Evolutionary conservation across 2,888 invertebrate genomes (phyloP).

Genomic region (Lydus trimaculatus): DNA sequence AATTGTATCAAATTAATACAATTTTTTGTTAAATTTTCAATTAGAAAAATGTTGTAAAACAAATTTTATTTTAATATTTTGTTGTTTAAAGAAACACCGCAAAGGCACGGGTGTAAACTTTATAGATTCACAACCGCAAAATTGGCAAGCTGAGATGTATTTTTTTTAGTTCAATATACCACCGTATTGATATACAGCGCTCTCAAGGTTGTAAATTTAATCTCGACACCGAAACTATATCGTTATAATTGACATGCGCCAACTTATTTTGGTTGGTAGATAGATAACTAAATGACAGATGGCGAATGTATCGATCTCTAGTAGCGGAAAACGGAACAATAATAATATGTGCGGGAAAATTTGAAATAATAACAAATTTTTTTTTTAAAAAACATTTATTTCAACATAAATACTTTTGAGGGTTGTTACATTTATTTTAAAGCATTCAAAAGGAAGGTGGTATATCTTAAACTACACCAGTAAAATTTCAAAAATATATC

Average conservation of each 20-base stretch:
- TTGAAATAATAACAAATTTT: neutral
- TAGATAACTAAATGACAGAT: neutral
- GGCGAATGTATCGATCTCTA: constrained; percentile 4
- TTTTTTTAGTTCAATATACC: constrained; percentile 37
- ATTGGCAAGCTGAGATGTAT: constrained; percentile 43
- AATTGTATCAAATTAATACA: too few species aligned
- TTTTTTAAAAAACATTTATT: neutral
- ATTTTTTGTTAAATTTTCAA: neutral
- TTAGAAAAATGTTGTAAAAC: neutral
- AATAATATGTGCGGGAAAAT: neutral
- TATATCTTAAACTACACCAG: too few species aligned
- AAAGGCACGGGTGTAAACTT: constrained; percentile 58
- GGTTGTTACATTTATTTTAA: neutral
- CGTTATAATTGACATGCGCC: constrained; percentile 30
- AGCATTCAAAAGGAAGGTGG: neutral
- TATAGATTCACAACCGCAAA: constrained; percentile 38
- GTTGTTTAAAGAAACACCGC: constrained; percentile 47
- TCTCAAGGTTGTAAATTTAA: constrained; percentile 39
- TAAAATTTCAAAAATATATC: too few species aligned
- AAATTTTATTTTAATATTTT: neutral
- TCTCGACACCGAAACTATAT: constrained; percentile 35
- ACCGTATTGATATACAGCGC: constrained; percentile 39
- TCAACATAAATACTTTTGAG: neutral
- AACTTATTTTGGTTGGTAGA: neutral
- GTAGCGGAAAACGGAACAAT: neutral